Evolutionary conservation across 1,140 invertebrate species (phyloP).

Genomic region (Dendrolimus kikuchii): DNA sequence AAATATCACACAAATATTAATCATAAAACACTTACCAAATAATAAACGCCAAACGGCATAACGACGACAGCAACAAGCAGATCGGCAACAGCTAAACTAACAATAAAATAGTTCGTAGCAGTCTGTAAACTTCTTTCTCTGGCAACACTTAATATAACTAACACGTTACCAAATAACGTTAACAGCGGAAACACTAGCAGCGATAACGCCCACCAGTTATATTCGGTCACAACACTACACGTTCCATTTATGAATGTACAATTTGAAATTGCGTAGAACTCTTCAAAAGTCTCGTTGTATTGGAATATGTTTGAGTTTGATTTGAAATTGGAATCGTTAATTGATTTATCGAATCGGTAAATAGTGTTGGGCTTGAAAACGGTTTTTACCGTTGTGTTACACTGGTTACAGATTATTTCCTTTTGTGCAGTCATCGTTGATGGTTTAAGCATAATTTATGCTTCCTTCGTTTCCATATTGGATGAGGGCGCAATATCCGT

Average conservation of each 20-base stretch:
- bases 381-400: too few relatives aligned
- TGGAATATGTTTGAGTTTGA: constrained; percentile 3
- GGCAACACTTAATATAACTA: constrained; percentile 95
- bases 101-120: constrained; percentile 98
- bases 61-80: constrained; percentile 96
- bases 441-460: too few relatives aligned
- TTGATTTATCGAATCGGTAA: too few relatives aligned
- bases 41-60: constrained; percentile 98
- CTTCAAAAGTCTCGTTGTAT: constrained; percentile 22
- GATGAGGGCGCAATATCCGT: too few relatives aligned
- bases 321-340: neutral
- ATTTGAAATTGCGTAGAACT: constrained; percentile 32
- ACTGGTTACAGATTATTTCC: too few relatives aligned
- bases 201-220: constrained; percentile 89
- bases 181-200: constrained; percentile 92
- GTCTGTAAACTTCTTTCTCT: constrained; percentile 92
- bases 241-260: constrained; percentile 40
- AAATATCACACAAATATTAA: too few relatives aligned
- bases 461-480: too few relatives aligned
- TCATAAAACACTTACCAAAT: constrained; percentile 83
- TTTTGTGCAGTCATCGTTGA: too few relatives aligned
- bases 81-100: constrained; percentile 96
- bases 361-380: too few relatives aligned
- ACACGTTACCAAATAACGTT: constrained; percentile 95
- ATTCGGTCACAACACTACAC: constrained; percentile 46